These are phyloP conservation scores for Notamacropus eugenii DNA, from an alignment of 2,797 vertebrate genomes.

Conservation along the genomic window DNA sequence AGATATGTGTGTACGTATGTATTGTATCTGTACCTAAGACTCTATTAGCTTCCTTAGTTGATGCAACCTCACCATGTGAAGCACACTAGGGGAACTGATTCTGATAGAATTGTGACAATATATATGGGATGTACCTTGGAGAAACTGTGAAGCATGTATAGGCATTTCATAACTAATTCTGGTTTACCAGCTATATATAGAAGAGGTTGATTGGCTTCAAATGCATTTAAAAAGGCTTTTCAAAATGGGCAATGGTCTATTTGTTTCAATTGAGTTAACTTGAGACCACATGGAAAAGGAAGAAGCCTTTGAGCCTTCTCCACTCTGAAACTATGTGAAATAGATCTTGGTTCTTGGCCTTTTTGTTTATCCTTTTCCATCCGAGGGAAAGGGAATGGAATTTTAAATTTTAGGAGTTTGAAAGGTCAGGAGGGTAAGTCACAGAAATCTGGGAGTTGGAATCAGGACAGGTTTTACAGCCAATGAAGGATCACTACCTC, in stretches of 20 bases:
- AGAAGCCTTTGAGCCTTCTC: background rate
- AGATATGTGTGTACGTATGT: background rate
- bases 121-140: background rate
- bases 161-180: background rate
- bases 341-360: background rate
- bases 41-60: background rate
- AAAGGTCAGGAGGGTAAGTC: background rate
- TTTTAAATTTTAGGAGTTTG: background rate
- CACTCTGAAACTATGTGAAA: background rate
- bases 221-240: background rate
- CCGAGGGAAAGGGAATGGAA: background rate
- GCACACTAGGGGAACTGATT: background rate
- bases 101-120: background rate
- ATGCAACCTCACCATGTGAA: too few relatives aligned
- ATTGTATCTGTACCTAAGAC: background rate
- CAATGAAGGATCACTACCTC: background rate
- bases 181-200: background rate
- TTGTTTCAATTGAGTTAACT: background rate
- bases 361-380: background rate
- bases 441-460: background rate
- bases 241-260: background rate
- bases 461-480: background rate
- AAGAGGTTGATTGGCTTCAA: background rate
- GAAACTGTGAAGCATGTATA: background rate
- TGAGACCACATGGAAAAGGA: background rate